Evolutionary conservation across 2,113 vertebrate genomes (phyloP).

Genomic region (Anser cygnoides): DNA sequence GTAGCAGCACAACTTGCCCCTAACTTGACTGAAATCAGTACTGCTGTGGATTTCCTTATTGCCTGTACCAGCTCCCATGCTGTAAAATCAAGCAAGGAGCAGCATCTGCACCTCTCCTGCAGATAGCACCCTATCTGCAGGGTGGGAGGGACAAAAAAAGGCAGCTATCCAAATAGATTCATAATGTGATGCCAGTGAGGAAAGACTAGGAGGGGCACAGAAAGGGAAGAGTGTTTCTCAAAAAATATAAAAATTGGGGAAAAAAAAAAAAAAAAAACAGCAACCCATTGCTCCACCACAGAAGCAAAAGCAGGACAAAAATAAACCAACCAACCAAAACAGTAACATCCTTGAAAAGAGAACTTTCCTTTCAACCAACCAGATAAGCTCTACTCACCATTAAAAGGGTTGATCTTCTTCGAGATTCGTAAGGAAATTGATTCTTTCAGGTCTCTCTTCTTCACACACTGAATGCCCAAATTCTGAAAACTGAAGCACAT

Average conservation of each 20-base stretch:
- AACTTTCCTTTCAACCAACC: neutral
- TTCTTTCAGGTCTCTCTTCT: constrained; percentile 94
- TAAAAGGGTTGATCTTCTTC: constrained; percentile 93
- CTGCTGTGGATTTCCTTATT: neutral
- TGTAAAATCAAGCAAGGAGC: neutral
- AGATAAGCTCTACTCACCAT: constrained; percentile 79
- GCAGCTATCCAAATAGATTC: neutral
- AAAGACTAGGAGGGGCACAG: neutral
- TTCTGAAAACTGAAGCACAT: constrained; percentile 91
- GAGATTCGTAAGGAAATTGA: constrained; percentile 88
- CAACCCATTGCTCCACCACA: neutral
- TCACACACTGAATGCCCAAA: constrained; percentile 96
- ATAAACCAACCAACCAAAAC: neutral
- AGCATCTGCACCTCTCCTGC: neutral
- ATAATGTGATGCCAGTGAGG: neutral
- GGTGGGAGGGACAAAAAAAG: neutral
- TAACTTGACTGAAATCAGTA: neutral
- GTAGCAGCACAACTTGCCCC: neutral
- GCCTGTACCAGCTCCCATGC: neutral
- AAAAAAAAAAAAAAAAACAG: neutral
- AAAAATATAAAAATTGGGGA: neutral
- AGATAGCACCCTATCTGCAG: too few species aligned
- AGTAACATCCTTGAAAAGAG: neutral
- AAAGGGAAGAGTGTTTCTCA: neutral
- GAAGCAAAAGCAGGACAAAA: neutral